These are phyloP conservation scores for Sciurus niger DNA, from an alignment of 2,113 vertebrate genomes.

Conservation along the genomic window DNA sequence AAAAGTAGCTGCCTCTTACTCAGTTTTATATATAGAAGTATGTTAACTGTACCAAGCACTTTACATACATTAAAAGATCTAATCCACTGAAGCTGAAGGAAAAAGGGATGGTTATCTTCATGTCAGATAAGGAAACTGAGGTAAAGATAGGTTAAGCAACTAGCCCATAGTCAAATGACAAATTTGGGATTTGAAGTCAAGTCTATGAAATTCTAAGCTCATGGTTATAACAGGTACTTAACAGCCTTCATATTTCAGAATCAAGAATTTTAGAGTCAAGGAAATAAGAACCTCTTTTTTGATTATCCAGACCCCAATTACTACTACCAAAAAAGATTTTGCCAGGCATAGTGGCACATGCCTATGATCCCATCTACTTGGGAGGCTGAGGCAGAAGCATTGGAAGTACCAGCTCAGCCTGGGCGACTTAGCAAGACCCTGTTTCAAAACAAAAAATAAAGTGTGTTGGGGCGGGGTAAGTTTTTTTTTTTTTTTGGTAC, in stretches of 20 bases:
- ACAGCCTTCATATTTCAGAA: constrained; percentile 29
- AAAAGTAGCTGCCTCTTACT: background rate
- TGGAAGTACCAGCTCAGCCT: no score
- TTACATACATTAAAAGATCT: constrained; percentile 38
- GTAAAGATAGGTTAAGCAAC: background rate
- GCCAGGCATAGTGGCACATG: background rate
- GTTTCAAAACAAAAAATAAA: no score
- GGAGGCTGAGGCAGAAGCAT: no score
- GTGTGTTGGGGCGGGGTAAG: no score
- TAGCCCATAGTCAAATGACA: background rate
- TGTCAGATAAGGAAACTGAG: constrained; percentile 38
- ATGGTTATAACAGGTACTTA: constrained; percentile 6
- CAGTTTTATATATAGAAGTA: background rate
- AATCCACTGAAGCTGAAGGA: constrained; percentile 8
- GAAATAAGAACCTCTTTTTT: constrained; percentile 8
- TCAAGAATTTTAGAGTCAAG: constrained; percentile 48
- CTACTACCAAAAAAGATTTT: background rate
- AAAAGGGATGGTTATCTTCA: background rate
- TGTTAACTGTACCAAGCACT: background rate
- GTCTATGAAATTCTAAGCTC: background rate
- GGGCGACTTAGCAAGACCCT: no score
- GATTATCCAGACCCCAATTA: background rate
- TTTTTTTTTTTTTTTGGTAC: no score
- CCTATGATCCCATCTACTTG: no score
- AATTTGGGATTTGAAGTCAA: constrained; percentile 30